Percentiles rank a stretch among this genome's conserved stretches.
Conservation (phyloP, 2,888 invertebrate species). For the Xestia sexstrigata region DNA sequence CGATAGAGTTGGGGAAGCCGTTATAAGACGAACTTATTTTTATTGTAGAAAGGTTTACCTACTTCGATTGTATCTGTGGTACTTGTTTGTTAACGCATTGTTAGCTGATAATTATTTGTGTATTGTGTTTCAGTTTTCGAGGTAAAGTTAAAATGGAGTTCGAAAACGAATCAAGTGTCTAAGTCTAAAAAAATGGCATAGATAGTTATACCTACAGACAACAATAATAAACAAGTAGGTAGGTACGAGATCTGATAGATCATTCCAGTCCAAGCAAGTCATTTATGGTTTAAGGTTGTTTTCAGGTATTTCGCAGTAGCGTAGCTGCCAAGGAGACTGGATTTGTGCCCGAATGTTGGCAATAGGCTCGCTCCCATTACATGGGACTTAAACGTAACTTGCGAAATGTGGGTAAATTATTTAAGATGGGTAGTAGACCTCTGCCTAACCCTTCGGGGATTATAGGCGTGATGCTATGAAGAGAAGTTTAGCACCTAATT, state of each 20-base stretch:
- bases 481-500: not conserved
- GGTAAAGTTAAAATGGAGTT: conserved; percentile 35
- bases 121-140: conserved; percentile 42
- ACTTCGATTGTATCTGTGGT: conserved; percentile 40
- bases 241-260: not conserved
- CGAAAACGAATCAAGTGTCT: conserved; percentile 32
- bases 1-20: conserved; percentile 71
- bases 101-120: conserved; percentile 37
- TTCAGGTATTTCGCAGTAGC: not conserved
- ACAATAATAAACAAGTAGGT: too few species aligned
- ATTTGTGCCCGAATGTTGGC: not conserved
- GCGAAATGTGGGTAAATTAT: too few species aligned
- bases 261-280: too few species aligned
- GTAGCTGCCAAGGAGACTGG: not conserved
- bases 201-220: not conserved
- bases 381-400: not conserved
- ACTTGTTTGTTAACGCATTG: conserved; percentile 46
- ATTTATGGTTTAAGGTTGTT: not conserved
- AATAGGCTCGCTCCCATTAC: not conserved
- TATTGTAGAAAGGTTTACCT: conserved; percentile 62
- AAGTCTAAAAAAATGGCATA: conserved; percentile 25
- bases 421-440: not conserved
- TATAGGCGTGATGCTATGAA: not conserved
- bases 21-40: conserved; percentile 69
- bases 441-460: not conserved